phyloP scores from a whole-genome alignment of 2,113 vertebrate species.

The Anhinga rufa region DNA sequence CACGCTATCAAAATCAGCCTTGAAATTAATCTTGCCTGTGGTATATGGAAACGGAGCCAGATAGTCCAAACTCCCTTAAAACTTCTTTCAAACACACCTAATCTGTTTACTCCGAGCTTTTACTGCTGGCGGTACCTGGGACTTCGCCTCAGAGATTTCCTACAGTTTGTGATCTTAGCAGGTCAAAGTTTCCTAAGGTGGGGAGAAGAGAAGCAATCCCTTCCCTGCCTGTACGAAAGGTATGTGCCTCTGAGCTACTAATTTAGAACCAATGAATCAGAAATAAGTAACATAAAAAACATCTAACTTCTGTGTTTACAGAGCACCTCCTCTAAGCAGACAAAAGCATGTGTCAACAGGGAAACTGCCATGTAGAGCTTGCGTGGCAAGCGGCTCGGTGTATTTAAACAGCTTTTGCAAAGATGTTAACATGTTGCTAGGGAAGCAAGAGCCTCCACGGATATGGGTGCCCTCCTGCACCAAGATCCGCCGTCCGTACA shows the following conservation, averaged over 20 bases:
- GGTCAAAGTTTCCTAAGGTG: constrained; percentile 47
- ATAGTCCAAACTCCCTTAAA: neutral
- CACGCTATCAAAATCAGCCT: neutral
- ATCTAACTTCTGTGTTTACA: neutral
- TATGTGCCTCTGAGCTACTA: constrained; percentile 27
- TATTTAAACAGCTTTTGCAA: constrained; percentile 25
- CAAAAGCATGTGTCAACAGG: constrained; percentile 52
- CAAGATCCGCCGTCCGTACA: neutral
- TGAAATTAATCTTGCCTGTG: neutral
- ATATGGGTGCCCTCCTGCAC: constrained; percentile 11
- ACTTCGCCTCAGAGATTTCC: constrained; percentile 33
- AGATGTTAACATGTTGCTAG: constrained; percentile 63
- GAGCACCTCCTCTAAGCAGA: constrained; percentile 9
- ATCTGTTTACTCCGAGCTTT: neutral
- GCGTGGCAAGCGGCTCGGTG: constrained; percentile 4
- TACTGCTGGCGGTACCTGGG: neutral
- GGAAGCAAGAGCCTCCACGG: neutral
- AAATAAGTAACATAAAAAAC: neutral
- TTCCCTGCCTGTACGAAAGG: neutral
- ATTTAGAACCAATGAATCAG: constrained; percentile 27
- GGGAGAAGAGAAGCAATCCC: neutral
- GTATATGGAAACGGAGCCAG: neutral
- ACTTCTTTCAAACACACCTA: neutral
- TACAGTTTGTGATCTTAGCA: constrained; percentile 4
- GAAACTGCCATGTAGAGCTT: neutral